Conservation (phyloP, 2,113 vertebrate genomes). For the cattle (Bos taurus) region DNA sequence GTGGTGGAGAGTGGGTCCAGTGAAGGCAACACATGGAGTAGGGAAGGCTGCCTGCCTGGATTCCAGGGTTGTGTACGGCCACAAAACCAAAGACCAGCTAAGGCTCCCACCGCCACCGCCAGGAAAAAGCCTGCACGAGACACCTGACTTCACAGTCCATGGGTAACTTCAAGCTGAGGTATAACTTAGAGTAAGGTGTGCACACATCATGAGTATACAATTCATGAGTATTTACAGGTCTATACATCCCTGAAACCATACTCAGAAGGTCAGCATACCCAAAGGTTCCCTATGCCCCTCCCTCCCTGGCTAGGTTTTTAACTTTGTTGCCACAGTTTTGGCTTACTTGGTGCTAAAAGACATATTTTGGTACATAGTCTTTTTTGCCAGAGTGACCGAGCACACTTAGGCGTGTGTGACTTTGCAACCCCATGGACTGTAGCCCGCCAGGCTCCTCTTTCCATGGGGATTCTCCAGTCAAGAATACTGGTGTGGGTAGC, state of each 20-base stretch:
- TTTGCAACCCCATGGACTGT: neutral
- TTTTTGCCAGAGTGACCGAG: neutral
- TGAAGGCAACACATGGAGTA: neutral
- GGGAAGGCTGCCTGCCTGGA: neutral
- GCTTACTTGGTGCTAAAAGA: neutral
- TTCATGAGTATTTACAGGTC: neutral
- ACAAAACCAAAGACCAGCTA: neutral
- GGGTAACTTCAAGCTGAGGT: neutral
- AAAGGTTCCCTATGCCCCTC: neutral
- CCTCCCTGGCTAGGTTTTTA: neutral
- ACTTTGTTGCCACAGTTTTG: neutral
- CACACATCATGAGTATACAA: neutral
- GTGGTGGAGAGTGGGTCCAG: neutral
- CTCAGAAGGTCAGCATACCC: neutral
- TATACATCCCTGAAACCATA: neutral
- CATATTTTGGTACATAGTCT: neutral
- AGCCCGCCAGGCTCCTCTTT: neutral
- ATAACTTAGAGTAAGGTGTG: neutral
- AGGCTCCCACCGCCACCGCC: neutral
- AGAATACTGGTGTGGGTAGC: neutral
- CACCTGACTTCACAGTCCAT: neutral
- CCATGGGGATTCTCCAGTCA: neutral
- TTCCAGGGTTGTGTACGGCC: neutral
- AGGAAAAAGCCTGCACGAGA: neutral
- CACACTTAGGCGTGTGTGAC: neutral